Percentiles rank a stretch among this genome's conserved stretches.
phyloP scores from a whole-genome alignment of 2,888 invertebrate species.

The Papilio gigon region DNA sequence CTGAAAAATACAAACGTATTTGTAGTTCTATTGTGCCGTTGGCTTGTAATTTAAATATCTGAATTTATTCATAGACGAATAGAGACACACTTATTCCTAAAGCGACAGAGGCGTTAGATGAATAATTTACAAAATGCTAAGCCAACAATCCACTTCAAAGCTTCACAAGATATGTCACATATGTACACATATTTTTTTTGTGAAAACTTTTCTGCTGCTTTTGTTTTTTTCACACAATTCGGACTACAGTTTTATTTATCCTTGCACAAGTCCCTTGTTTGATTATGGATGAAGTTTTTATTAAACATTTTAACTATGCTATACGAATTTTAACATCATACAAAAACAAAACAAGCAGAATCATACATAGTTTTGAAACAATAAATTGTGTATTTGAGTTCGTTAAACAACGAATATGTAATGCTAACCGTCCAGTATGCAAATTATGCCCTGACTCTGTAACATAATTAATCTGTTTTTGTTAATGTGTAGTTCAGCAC shows the following conservation, averaged over 20 bases:
- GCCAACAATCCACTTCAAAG: constrained; percentile 3
- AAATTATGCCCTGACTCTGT: neutral
- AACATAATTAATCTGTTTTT: neutral
- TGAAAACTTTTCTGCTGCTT: neutral
- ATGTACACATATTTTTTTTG: neutral
- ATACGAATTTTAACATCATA: neutral
- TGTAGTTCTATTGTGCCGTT: neutral
- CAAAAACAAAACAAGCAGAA: no score
- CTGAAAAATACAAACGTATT: neutral
- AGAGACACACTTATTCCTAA: neutral
- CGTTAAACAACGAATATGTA: neutral
- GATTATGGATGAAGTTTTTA: no score
- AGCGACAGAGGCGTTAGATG: constrained; percentile 28
- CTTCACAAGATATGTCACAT: neutral
- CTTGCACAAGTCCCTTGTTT: no score
- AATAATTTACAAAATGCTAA: constrained; percentile 32
- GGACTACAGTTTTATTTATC: no score
- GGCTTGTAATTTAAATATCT: constrained; percentile 9
- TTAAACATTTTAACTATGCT: no score
- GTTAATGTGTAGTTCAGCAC: neutral
- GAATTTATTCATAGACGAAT: constrained; percentile 17
- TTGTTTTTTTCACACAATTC: neutral
- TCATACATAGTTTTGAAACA: neutral
- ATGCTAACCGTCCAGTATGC: neutral
- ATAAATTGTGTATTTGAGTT: neutral